Conservation (phyloP, 2,888 invertebrate species). For the Drosophila ezoana region DNA sequence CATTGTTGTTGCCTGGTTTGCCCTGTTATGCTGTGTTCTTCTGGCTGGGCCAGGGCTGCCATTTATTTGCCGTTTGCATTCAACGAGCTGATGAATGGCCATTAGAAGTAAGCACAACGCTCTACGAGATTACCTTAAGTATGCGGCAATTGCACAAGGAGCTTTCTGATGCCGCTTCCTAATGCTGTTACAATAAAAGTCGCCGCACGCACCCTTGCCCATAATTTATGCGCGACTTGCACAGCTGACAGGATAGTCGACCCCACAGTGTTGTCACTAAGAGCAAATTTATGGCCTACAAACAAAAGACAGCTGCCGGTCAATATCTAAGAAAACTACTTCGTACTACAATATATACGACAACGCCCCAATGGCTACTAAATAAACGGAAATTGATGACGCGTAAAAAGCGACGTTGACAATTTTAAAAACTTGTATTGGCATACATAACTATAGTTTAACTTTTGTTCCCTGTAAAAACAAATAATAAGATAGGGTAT, state of each 20-base stretch:
- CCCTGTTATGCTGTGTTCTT: constrained; percentile 20
- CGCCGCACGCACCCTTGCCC: constrained; percentile 51
- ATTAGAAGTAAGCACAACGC: constrained; percentile 76
- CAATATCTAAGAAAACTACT: constrained; percentile 57
- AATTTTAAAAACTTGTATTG: constrained; percentile 74
- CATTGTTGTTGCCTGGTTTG: constrained; percentile 50
- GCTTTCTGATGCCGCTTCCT: constrained; percentile 56
- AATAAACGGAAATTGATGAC: constrained; percentile 76
- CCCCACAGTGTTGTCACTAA: constrained; percentile 20
- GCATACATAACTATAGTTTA: constrained; percentile 15
- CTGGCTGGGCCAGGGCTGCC: constrained; percentile 39
- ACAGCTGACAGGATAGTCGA: constrained; percentile 36
- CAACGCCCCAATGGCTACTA: constrained; percentile 66
- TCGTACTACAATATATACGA: constrained; percentile 17
- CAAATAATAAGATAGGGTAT: neutral
- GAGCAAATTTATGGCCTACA: constrained; percentile 66
- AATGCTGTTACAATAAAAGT: constrained; percentile 67
- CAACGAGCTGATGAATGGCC: constrained; percentile 78
- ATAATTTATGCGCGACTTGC: constrained; percentile 71
- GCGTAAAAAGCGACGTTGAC: constrained; percentile 74
- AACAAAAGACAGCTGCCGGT: constrained; percentile 72
- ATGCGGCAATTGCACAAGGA: constrained; percentile 79
- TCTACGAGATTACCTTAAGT: constrained; percentile 76
- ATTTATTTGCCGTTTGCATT: constrained; percentile 79
- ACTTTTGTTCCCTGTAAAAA: constrained; percentile 34